Evolutionary conservation across 1,140 invertebrate species (phyloP).

Genomic region (Solen grandis): DNA sequence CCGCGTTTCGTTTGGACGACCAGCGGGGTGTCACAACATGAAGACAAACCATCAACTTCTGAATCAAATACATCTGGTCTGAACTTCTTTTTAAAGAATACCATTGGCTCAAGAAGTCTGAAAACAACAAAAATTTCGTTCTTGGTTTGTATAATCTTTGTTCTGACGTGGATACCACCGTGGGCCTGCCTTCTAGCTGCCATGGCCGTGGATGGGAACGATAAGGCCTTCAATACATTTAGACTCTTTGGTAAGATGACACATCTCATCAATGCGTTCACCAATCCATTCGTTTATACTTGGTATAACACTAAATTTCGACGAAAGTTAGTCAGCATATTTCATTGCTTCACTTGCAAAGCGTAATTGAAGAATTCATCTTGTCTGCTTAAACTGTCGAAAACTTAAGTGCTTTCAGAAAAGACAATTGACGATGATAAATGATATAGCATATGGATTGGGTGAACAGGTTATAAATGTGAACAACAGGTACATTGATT

Average conservation of each 20-base stretch:
- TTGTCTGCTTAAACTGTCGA: too few relatives aligned
- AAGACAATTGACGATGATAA: too few relatives aligned
- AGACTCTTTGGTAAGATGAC: neutral
- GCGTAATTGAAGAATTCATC: too few relatives aligned
- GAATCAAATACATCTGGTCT: neutral
- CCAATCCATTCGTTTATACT: neutral
- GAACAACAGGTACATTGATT: too few relatives aligned
- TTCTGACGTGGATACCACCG: neutral
- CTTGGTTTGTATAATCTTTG: neutral
- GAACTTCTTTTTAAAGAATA: too few relatives aligned
- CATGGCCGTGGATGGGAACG: neutral
- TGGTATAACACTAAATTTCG: neutral
- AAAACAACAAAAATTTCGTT: neutral
- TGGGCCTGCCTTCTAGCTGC: neutral
- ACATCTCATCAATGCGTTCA: neutral
- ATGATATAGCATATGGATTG: too few relatives aligned
- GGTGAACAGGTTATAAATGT: too few relatives aligned
- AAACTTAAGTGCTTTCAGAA: too few relatives aligned
- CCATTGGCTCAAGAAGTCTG: too few relatives aligned
- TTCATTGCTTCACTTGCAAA: too few relatives aligned
- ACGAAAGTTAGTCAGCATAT: neutral
- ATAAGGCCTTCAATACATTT: neutral
- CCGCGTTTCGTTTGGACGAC: neutral
- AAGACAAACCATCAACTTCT: neutral
- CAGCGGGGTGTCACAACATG: neutral